A percentile compares a stretch with the other conserved stretches of the same genome.
Conservation (phyloP, 2,797 vertebrate genomes). For the Halcyon leucocephala region DNA sequence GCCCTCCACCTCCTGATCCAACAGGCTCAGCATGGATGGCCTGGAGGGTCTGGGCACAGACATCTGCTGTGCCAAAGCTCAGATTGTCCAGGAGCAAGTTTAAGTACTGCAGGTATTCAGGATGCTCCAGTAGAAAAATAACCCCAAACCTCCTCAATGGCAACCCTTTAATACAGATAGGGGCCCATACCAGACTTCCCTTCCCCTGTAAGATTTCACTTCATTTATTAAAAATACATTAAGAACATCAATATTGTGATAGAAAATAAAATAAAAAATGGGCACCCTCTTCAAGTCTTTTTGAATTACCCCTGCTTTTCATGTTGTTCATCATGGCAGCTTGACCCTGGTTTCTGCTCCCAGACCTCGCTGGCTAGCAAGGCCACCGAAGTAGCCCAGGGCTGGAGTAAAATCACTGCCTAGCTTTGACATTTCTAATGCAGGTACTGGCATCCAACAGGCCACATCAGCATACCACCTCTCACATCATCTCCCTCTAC, state of each 20-base stretch:
- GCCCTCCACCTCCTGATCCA: background rate
- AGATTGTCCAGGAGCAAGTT: background rate
- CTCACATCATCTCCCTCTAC: background rate
- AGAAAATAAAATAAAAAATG: no score
- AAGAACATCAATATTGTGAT: background rate
- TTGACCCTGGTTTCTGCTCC: background rate
- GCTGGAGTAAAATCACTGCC: background rate
- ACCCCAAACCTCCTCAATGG: background rate
- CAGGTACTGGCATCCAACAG: background rate
- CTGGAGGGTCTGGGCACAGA: accelerated
- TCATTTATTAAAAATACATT: background rate
- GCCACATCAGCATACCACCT: background rate
- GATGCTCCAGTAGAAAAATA: background rate
- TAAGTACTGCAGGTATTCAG: background rate
- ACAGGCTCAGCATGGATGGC: background rate
- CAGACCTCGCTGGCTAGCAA: background rate
- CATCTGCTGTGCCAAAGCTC: background rate
- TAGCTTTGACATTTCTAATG: background rate
- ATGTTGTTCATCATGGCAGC: accelerated
- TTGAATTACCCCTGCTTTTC: background rate
- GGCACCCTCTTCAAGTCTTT: background rate
- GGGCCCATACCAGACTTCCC: background rate
- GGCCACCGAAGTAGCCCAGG: background rate
- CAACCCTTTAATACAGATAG: background rate
- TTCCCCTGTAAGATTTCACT: background rate